Percentiles rank a stretch among this genome's conserved stretches.
These are phyloP conservation scores for Scaptomyza flava DNA, from an alignment of 2,888 invertebrate species.

Conservation along the genomic window DNA sequence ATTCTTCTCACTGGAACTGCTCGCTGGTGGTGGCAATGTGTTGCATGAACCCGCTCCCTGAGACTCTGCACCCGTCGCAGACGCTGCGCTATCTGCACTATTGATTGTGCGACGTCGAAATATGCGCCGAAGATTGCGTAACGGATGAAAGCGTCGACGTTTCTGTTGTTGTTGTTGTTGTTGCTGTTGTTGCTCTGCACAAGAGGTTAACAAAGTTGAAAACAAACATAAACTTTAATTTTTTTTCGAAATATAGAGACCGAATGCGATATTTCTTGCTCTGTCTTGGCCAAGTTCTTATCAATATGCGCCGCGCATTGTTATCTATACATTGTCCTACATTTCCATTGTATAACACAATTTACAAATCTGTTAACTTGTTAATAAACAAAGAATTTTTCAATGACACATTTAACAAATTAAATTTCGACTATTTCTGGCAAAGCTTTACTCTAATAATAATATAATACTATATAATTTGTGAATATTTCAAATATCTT, in stretches of 20 bases:
- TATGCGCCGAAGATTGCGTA: slow-evolving; percentile 84
- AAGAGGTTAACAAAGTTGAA: neutral
- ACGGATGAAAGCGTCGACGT: slow-evolving; percentile 84
- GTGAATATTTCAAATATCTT: slow-evolving; percentile 6
- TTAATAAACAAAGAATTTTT: neutral
- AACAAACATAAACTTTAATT: slow-evolving; percentile 25
- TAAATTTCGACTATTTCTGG: neutral
- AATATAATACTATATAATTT: too few relatives aligned
- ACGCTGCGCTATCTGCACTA: slow-evolving; percentile 64
- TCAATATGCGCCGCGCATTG: neutral
- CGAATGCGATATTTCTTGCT: too few relatives aligned
- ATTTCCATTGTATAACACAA: neutral
- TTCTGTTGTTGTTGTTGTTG: slow-evolving; percentile 77
- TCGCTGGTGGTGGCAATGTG: slow-evolving; percentile 58
- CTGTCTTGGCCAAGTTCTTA: too few relatives aligned
- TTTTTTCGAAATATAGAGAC: slow-evolving; percentile 19
- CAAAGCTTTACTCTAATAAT: neutral
- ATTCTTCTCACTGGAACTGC: slow-evolving; percentile 80
- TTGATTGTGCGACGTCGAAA: slow-evolving; percentile 84
- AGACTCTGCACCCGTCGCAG: slow-evolving; percentile 37
- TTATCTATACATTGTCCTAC: neutral
- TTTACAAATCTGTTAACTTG: too few relatives aligned
- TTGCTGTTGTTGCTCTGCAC: slow-evolving; percentile 68
- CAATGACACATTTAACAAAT: neutral
- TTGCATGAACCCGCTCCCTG: slow-evolving; percentile 63